Evolutionary conservation across 2,797 vertebrate species (phyloP).

Genomic region (Dicrostonyx torquatus): DNA sequence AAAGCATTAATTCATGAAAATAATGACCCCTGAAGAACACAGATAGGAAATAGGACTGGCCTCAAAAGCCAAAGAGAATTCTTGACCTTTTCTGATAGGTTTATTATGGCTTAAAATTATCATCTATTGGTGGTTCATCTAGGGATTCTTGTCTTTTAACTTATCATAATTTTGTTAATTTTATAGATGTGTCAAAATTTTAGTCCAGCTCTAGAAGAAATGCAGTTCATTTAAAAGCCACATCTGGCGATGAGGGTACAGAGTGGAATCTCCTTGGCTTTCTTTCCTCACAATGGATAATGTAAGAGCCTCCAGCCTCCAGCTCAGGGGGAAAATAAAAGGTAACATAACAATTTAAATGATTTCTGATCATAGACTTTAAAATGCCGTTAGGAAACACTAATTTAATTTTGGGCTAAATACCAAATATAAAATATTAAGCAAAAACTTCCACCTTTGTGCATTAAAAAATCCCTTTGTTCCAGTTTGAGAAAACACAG

Average conservation of each 20-base stretch:
- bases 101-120: neutral
- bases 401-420: constrained; percentile 8
- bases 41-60: neutral
- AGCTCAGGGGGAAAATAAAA: neutral
- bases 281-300: neutral
- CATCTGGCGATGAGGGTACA: neutral
- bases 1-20: neutral
- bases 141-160: neutral
- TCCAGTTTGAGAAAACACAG: neutral
- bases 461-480: neutral
- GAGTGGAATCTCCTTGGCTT: neutral
- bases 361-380: neutral
- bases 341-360: neutral
- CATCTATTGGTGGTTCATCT: neutral
- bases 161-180: constrained; percentile 17
- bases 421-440: constrained; percentile 31
- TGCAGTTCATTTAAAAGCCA: neutral
- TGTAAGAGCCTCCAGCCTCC: neutral
- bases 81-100: neutral
- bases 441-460: neutral
- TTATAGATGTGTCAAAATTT: neutral
- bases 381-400: neutral
- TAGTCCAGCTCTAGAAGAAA: neutral
- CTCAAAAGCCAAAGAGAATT: neutral
- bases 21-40: neutral